Evolutionary conservation across 2,113 vertebrate species (phyloP), one percentile per base, ranked within the genome.

Genomic region (cattle (Bos taurus)): DNA sequence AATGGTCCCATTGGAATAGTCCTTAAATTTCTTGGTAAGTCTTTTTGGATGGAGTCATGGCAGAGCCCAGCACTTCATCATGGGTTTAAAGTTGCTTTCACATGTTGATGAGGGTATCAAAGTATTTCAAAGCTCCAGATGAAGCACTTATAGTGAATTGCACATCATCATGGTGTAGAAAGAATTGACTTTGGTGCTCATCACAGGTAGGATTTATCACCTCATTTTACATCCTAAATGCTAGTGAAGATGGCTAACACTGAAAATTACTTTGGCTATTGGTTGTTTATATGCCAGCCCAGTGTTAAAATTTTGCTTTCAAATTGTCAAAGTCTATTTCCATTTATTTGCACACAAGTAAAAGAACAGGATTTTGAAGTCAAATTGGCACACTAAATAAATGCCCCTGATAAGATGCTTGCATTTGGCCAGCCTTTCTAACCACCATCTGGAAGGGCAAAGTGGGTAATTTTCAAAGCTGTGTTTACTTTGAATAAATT

Each of bases 401-500:
- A 97, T 91, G 84, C 26, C 94, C 84, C 64, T 21, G 2, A 78
- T 85, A 94, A 97, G n/a, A 96, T 80, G 80, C 88, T 97, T 95
- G 86, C 86, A 74, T 95, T 97, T 98, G 95, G 96, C 95, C 90
- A 97, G 46, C 78, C 83, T 97, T 93, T 97, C 50, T 91, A 95
- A 81, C 80, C 16, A 89, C 95, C 96, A 98, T 97, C 97, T 98
- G 97, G 97, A 97, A 95, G 50, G 96, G 74, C 77, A 30, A 96
- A 95, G 71, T 84, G 83, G 87, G 46, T 94, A 95, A 97, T 96
- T 98, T 96, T 83, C 82, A 98, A 98, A 98, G 96, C 96, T 97
- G 93, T 98, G 91, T 97, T 97, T 98, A 98, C 60, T 77, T 48
- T 64, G 97, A 96, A 97, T 94, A 95, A 92, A 98, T 96, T 83